These are phyloP conservation scores for Agrilus planipennis DNA, from an alignment of 1,140 invertebrate genomes.

Conservation along the genomic window DNA sequence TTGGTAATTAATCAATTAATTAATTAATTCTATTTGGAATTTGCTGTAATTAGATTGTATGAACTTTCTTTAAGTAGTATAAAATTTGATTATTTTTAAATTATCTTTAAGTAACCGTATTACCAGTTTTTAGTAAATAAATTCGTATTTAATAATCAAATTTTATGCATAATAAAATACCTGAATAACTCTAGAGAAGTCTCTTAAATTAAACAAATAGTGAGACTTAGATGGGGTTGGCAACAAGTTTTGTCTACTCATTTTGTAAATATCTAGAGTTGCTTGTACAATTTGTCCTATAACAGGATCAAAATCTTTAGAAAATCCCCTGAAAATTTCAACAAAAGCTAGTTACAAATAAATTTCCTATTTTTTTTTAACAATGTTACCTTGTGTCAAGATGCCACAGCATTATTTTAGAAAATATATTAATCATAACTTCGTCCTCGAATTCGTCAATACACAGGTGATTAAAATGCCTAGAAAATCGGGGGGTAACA, in stretches of 20 bases:
- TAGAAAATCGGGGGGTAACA: slow-evolving; percentile 74
- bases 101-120: too few relatives aligned
- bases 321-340: slow-evolving; percentile 76
- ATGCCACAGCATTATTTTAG: slow-evolving; percentile 89
- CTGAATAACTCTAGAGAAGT: slow-evolving; percentile 87
- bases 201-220: slow-evolving; percentile 89
- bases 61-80: too few relatives aligned
- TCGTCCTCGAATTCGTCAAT: slow-evolving; percentile 86
- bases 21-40: too few relatives aligned
- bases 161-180: too few relatives aligned
- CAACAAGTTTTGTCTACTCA: slow-evolving; percentile 67
- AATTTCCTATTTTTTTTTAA: too few relatives aligned
- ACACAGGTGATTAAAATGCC: slow-evolving; percentile 80
- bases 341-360: too few relatives aligned
- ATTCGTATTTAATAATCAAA: too few relatives aligned
- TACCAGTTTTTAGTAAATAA: too few relatives aligned
- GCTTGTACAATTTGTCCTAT: slow-evolving; percentile 80
- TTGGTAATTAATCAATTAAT: too few relatives aligned
- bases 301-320: slow-evolving; percentile 88
- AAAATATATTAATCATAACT: slow-evolving; percentile 77
- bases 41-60: too few relatives aligned
- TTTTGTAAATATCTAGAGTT: slow-evolving; percentile 79
- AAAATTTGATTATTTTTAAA: too few relatives aligned
- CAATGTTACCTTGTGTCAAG: slow-evolving; percentile 74
- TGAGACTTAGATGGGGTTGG: slow-evolving; percentile 87